Evolutionary conservation across 1,140 invertebrate species (phyloP).

Genomic region (Drosophila elegans): DNA sequence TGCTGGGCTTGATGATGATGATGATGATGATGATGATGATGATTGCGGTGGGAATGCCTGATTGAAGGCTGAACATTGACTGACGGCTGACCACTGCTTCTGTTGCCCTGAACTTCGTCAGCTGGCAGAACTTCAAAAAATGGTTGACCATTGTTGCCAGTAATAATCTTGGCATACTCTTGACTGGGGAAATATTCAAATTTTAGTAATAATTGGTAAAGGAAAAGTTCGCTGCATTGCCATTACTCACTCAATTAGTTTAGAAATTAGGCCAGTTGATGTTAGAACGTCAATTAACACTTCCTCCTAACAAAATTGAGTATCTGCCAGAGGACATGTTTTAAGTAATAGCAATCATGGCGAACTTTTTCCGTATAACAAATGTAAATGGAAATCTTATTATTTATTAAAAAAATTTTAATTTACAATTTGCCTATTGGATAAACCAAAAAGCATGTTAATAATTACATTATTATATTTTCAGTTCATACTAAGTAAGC

Average conservation of each 20-base stretch:
- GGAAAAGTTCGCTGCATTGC: conserved; percentile 37
- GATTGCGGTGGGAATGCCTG: neutral
- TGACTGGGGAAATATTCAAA: conserved; percentile 19
- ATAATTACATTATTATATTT: too few species aligned
- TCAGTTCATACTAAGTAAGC: too few species aligned
- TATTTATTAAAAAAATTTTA: too few species aligned
- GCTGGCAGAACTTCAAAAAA: conserved; percentile 51
- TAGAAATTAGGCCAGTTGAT: conserved; percentile 17
- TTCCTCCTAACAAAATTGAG: neutral
- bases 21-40: neutral
- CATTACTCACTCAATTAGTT: conserved; percentile 39
- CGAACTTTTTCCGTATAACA: conserved; percentile 30
- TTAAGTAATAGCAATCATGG: conserved; percentile 24
- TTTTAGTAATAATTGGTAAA: neutral
- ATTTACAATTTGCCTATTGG: too few species aligned
- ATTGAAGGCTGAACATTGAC: too few species aligned
- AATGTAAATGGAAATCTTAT: neutral
- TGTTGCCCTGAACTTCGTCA: neutral
- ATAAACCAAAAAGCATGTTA: too few species aligned
- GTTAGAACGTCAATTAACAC: too few species aligned
- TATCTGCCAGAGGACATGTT: neutral
- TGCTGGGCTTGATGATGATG: too few species aligned
- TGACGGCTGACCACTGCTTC: neutral
- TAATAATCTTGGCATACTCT: conserved; percentile 41
- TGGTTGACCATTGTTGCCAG: conserved; percentile 40